These are phyloP conservation scores for Nasonovia ribisnigri DNA, from an alignment of 2,888 invertebrate genomes.

Conservation along the genomic window DNA sequence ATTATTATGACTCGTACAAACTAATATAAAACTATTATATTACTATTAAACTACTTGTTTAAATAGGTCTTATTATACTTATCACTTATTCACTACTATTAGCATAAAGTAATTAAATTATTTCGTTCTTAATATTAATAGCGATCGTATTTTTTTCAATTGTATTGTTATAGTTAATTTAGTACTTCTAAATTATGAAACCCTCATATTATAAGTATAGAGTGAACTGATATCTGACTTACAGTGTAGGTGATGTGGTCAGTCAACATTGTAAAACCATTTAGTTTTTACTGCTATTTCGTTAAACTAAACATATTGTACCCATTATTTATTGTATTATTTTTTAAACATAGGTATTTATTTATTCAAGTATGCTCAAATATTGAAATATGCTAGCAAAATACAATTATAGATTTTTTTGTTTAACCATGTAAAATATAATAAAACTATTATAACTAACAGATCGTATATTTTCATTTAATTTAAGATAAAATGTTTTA, in stretches of 20 bases:
- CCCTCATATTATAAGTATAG: not conserved
- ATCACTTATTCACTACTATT: no score
- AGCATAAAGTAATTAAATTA: not conserved
- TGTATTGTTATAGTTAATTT: not conserved
- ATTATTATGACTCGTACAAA: not conserved
- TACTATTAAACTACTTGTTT: not conserved
- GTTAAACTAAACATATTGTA: not conserved
- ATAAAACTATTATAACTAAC: not conserved
- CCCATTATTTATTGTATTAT: not conserved
- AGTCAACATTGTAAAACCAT: not conserved
- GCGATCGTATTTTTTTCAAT: not conserved
- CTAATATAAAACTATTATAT: not conserved
- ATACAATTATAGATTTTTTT: not conserved
- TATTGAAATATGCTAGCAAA: not conserved
- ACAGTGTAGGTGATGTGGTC: not conserved
- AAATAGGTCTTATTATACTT: not conserved
- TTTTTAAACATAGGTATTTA: not conserved
- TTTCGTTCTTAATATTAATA: not conserved
- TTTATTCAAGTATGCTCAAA: not conserved
- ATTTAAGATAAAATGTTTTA: not conserved
- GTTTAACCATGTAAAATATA: not conserved
- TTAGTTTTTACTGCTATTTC: not conserved
- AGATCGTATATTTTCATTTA: not conserved
- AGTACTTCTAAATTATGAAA: not conserved
- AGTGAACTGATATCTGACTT: not conserved